phyloP scores from a whole-genome alignment of 2,797 vertebrate genomes.

The Knipowitschia caucasica region DNA sequence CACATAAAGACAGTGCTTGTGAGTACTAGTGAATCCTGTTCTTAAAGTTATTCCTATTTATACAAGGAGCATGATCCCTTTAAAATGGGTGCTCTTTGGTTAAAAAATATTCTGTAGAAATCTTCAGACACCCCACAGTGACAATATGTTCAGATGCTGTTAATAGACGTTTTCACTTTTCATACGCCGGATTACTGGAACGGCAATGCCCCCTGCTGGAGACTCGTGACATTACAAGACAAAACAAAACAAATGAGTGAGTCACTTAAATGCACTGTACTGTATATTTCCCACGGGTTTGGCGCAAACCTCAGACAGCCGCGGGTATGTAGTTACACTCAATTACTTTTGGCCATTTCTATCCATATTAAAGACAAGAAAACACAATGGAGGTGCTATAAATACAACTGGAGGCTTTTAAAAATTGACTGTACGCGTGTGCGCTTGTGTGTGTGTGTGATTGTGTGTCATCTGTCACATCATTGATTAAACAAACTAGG shows the following conservation, averaged over 20 bases:
- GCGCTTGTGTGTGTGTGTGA: too few relatives aligned
- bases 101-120: constrained; percentile 13
- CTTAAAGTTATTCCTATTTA: constrained; percentile 13
- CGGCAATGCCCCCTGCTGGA: constrained; percentile 62
- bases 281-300: constrained; percentile 14
- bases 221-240: too few relatives aligned
- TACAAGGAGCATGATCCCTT: constrained; percentile 32
- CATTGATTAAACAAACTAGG: neutral
- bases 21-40: constrained; percentile 2
- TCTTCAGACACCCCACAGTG: constrained; percentile 14
- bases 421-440: too few relatives aligned
- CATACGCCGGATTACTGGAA: constrained; percentile 26
- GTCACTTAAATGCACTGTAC: neutral
- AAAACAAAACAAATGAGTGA: neutral
- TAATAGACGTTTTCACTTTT: constrained; percentile 12
- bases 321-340: constrained; percentile 30
- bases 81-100: constrained; percentile 24
- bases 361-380: constrained; percentile 37
- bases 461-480: too few relatives aligned
- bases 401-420: constrained; percentile 31
- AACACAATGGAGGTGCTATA: constrained; percentile 11
- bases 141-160: constrained; percentile 15
- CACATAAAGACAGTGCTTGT: constrained; percentile 14
- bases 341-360: constrained; percentile 34
- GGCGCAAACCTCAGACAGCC: constrained; percentile 22